These are phyloP conservation scores for Galago senegalensis DNA, from an alignment of 2,797 vertebrate genomes.

Conservation along the genomic window DNA sequence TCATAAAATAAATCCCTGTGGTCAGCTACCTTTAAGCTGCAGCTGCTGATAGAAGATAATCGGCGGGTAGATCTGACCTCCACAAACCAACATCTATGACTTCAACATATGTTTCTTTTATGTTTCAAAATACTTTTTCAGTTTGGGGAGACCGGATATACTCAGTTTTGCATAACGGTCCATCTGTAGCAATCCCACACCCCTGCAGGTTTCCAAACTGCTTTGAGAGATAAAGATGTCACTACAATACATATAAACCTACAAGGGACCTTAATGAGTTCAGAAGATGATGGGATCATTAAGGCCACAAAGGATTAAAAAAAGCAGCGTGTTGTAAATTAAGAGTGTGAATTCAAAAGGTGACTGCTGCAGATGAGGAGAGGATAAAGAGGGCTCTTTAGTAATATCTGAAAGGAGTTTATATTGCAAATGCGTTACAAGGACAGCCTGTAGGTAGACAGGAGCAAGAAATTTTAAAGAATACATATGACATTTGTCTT, in stretches of 20 bases:
- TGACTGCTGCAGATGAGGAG: background rate
- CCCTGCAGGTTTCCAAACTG: slow-evolving; percentile 77
- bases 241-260: slow-evolving; percentile 62
- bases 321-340: slow-evolving; percentile 64
- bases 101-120: slow-evolving; percentile 59
- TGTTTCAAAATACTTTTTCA: slow-evolving; percentile 59
- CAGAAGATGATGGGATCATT: slow-evolving; percentile 65
- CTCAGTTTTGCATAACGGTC: slow-evolving; percentile 69
- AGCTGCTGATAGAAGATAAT: slow-evolving; percentile 46
- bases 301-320: slow-evolving; percentile 44
- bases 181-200: slow-evolving; percentile 70
- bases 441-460: background rate
- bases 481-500: background rate
- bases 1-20: background rate
- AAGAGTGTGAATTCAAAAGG: slow-evolving; percentile 54
- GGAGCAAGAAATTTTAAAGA: background rate
- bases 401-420: background rate
- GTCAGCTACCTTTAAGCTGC: slow-evolving; percentile 27
- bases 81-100: background rate
- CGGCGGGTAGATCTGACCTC: slow-evolving; percentile 39
- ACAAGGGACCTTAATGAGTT: slow-evolving; percentile 60
- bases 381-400: background rate
- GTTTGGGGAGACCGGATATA: slow-evolving; percentile 48
- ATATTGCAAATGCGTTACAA: background rate
- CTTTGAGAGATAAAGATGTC: slow-evolving; percentile 72